Conservation (phyloP, 2,797 vertebrate genomes). For the Artibeus jamaicensis region DNA sequence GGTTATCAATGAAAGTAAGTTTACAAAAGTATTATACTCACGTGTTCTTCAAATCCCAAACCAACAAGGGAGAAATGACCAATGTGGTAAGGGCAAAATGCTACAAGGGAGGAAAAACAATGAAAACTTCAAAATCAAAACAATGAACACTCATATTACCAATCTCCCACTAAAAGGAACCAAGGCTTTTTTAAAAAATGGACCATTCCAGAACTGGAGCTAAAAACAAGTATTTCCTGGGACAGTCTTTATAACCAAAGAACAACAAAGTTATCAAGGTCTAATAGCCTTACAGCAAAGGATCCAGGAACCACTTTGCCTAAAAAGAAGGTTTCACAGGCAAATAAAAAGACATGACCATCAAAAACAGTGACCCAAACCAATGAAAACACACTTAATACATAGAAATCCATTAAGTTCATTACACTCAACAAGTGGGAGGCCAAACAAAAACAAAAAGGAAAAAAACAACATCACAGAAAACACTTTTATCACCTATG, state of each 20-base stretch:
- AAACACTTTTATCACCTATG: background rate
- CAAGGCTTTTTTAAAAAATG: background rate
- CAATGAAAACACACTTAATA: background rate
- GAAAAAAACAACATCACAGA: background rate
- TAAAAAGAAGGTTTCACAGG: background rate
- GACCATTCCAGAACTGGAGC: background rate
- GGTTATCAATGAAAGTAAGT: slow-evolving; percentile 25
- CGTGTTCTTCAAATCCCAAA: slow-evolving; percentile 97
- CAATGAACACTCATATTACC: background rate
- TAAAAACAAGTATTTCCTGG: background rate
- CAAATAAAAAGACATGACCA: background rate
- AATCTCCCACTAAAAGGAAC: slow-evolving; percentile 16
- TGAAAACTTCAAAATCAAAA: slow-evolving; percentile 62
- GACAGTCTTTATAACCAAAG: background rate
- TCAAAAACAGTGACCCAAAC: background rate
- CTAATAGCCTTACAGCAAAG: background rate
- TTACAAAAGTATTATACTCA: slow-evolving; percentile 84
- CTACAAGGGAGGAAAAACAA: slow-evolving; percentile 81
- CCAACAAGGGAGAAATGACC: slow-evolving; percentile 98
- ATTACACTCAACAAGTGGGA: background rate
- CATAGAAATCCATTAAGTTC: background rate
- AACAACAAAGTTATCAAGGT: background rate
- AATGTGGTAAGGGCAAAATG: slow-evolving; percentile 99
- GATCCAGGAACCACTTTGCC: background rate
- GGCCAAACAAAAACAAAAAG: background rate